A percentile compares a stretch with the other conserved stretches of the same genome.
phyloP scores from a whole-genome alignment of 2,888 invertebrate genomes.

The Zygogramma bicolorata region DNA sequence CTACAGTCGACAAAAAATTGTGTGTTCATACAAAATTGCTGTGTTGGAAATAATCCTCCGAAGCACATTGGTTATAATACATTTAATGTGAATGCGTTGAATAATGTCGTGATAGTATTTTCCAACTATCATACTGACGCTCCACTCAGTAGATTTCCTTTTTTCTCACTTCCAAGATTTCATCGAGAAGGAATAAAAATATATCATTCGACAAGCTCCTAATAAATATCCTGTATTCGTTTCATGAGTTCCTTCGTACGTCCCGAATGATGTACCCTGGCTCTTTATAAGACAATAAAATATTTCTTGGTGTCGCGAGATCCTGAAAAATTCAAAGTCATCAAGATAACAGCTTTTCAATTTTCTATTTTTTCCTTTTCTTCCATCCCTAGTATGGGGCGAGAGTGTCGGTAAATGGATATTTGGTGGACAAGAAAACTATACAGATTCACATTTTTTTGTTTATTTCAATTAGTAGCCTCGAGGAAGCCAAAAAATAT shows the following conservation, averaged over 20 bases:
- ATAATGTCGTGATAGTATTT: not conserved
- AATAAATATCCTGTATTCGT: conserved; percentile 25
- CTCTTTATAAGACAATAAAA: conserved; percentile 29
- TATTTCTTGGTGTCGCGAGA: conserved; percentile 13
- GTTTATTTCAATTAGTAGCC: too few relatives aligned
- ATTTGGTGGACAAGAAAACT: not conserved
- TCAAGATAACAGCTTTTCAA: not conserved
- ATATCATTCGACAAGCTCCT: not conserved
- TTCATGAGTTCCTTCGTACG: conserved; percentile 23
- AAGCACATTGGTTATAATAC: not conserved
- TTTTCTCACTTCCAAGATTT: not conserved
- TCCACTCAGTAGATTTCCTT: not conserved
- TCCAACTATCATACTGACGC: not conserved
- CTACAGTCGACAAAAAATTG: too few relatives aligned
- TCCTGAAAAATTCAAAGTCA: conserved; percentile 5
- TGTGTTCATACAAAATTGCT: too few relatives aligned
- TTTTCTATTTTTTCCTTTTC: not conserved
- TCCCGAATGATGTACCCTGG: conserved; percentile 16
- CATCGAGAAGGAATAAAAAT: not conserved
- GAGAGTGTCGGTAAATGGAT: not conserved
- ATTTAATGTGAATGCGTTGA: not conserved
- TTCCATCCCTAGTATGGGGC: not conserved
- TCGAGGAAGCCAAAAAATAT: too few relatives aligned
- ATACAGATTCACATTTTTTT: too few relatives aligned
- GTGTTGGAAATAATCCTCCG: not conserved